These are phyloP conservation scores for Syngnathoides biaculeatus DNA, from an alignment of 2,113 vertebrate species.

Conservation along the genomic window DNA sequence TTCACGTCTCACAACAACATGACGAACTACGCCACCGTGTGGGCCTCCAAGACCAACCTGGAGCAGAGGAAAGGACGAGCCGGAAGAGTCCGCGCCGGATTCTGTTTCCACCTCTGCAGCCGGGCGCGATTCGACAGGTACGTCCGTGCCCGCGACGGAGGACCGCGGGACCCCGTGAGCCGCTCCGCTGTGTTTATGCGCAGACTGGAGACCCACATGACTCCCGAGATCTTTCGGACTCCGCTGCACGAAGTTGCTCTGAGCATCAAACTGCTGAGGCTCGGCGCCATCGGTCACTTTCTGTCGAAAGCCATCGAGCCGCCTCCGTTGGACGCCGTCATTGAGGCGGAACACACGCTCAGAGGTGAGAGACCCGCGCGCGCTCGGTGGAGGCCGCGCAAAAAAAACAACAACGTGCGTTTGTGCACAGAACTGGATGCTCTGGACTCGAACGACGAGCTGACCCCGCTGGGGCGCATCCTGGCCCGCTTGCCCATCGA, in stretches of 20 bases:
- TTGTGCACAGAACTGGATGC: conserved; percentile 79
- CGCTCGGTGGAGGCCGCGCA: too few relatives aligned
- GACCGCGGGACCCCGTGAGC: not conserved
- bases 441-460: conserved; percentile 86
- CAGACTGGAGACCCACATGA: conserved; percentile 93
- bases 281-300: conserved; percentile 90
- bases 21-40: conserved; percentile 97
- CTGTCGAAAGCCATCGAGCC: conserved; percentile 97
- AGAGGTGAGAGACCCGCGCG: conserved; percentile 52
- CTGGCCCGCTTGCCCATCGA: conserved; percentile 92
- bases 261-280: conserved; percentile 89
- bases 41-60: conserved; percentile 95
- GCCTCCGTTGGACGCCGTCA: conserved; percentile 91
- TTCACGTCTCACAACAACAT: conserved; percentile 98
- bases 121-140: conserved; percentile 66
- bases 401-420: not conserved
- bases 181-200: not conserved
- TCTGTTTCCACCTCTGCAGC: conserved; percentile 94
- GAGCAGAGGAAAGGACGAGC: conserved; percentile 94
- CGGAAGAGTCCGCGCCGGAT: conserved; percentile 84
- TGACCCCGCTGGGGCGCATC: conserved; percentile 91
- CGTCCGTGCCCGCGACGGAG: too few relatives aligned
- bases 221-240: conserved; percentile 92
- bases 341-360: conserved; percentile 84
- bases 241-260: conserved; percentile 90